phyloP scores from a whole-genome alignment of 1,140 invertebrate genomes.

The Formica selysi region DNA sequence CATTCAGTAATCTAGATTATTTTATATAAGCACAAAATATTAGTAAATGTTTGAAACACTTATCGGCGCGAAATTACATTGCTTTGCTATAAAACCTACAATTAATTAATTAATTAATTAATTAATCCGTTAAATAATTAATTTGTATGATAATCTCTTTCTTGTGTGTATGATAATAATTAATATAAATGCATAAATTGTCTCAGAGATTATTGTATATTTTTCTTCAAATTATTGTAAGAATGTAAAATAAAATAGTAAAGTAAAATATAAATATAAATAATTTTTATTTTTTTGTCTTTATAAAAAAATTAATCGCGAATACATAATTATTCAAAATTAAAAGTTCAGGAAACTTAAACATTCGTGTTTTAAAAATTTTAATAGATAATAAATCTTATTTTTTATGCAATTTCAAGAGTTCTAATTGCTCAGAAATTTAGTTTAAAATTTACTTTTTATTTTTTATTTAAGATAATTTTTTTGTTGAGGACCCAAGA shows the following conservation, averaged over 20 bases:
- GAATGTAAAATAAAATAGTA: background rate
- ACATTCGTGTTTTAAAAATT: background rate
- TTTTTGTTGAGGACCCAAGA: background rate
- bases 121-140: background rate
- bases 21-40: background rate
- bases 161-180: background rate
- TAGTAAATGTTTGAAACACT: background rate
- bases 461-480: constrained; percentile 3
- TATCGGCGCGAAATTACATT: background rate
- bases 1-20: background rate
- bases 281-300: background rate
- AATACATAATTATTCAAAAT: background rate
- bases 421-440: background rate
- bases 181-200: background rate
- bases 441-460: background rate
- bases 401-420: background rate
- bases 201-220: background rate
- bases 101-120: constrained; percentile 18
- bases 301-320: background rate
- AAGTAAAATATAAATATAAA: background rate
- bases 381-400: background rate
- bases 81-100: background rate
- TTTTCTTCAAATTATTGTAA: background rate
- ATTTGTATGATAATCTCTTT: background rate
- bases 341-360: background rate